phyloP scores from a whole-genome alignment of 2,113 vertebrate genomes.

The Agelaius phoeniceus region DNA sequence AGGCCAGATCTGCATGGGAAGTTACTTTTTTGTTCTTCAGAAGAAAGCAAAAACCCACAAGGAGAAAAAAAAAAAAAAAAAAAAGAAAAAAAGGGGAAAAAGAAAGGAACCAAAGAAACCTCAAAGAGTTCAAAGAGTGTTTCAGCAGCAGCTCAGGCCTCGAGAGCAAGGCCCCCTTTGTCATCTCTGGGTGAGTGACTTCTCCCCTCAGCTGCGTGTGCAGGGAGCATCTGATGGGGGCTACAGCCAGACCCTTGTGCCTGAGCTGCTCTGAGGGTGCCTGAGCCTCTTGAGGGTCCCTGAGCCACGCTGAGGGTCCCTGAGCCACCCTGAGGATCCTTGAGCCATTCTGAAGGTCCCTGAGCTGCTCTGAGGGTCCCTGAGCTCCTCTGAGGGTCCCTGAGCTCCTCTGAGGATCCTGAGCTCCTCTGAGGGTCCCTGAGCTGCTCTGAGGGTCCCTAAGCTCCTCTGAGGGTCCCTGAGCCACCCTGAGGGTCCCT shows the following conservation, averaged over 20 bases:
- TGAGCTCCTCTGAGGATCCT: too few species aligned
- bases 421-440: too few species aligned
- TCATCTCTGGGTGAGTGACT: background rate
- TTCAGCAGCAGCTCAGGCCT: conserved; percentile 1
- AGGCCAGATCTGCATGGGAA: conserved; percentile 38
- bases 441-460: background rate
- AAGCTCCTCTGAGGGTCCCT: fast-evolving
- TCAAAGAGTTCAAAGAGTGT: conserved; percentile 29
- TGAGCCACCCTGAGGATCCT: fast-evolving
- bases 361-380: background rate
- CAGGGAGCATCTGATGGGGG: background rate
- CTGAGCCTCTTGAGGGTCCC: background rate
- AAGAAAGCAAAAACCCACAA: conserved; percentile 64
- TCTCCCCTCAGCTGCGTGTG: background rate
- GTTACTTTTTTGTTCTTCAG: conserved; percentile 40
- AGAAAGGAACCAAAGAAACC: conserved; percentile 58
- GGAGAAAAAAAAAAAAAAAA: background rate
- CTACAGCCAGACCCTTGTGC: background rate
- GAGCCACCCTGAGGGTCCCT: too few species aligned
- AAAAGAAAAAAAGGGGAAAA: background rate
- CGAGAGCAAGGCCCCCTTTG: background rate
- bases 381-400: background rate
- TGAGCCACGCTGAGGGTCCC: fast-evolving
- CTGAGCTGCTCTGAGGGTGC: background rate
- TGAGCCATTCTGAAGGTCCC: background rate